A percentile compares a stretch with the other conserved stretches of the same genome.
Conservation (phyloP, 2,888 invertebrate species). For the Amphiduros pacificus region DNA sequence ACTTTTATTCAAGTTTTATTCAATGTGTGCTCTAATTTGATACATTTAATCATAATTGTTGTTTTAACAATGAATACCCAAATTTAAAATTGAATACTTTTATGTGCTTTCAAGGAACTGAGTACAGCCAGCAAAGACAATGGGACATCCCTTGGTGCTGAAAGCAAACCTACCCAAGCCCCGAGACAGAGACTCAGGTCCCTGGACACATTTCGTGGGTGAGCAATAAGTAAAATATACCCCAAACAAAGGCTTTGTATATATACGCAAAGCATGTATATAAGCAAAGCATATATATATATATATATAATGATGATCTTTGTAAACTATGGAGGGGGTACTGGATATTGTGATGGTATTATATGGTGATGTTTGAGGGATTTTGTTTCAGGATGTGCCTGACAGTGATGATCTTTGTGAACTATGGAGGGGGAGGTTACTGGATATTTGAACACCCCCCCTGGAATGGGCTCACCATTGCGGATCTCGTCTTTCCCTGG, state of each 20-base stretch:
- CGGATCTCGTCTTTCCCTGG: slow-evolving; percentile 91
- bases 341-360: no score
- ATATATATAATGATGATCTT: neutral
- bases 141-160: no score
- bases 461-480: slow-evolving; percentile 89
- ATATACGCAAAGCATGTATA: neutral
- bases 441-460: slow-evolving; percentile 82
- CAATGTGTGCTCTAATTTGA: no score
- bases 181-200: neutral
- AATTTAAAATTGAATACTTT: no score
- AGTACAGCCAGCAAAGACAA: no score
- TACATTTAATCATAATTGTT: no score
- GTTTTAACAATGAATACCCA: no score
- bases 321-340: no score
- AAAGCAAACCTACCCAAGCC: neutral
- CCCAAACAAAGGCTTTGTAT: no score
- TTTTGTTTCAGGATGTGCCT: slow-evolving; percentile 41
- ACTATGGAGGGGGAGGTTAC: slow-evolving; percentile 84
- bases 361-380: neutral
- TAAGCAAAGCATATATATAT: neutral
- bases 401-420: slow-evolving; percentile 83
- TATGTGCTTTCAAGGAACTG: no score
- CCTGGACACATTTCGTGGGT: neutral
- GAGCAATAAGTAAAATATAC: neutral
- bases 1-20: no score